These are phyloP conservation scores for Chloebia gouldiae DNA, from an alignment of 2,113 vertebrate genomes.

Conservation along the genomic window DNA sequence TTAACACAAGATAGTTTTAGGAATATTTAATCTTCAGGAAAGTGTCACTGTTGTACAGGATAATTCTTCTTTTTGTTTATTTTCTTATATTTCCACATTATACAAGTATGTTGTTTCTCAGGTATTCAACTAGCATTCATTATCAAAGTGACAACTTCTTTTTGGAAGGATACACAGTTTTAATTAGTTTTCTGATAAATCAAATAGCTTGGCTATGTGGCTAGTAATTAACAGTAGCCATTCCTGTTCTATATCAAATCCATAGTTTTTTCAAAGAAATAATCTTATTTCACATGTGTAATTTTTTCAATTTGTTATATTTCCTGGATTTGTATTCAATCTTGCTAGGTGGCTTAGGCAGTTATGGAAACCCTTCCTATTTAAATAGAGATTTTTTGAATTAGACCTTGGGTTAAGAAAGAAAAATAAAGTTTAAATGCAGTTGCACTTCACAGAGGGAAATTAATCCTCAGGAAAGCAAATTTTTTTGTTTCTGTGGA, in stretches of 20 bases:
- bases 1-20: not conserved
- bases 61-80: not conserved
- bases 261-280: not conserved
- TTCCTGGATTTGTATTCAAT: not conserved
- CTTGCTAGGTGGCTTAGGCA: not conserved
- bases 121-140: not conserved
- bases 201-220: not conserved
- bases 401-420: not conserved
- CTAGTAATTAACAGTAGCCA: not conserved
- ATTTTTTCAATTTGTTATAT: not conserved
- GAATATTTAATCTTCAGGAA: not conserved
- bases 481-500: not conserved
- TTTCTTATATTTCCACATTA: not conserved
- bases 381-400: not conserved
- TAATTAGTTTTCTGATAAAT: not conserved
- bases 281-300: not conserved
- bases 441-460: not conserved
- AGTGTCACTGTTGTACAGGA: not conserved
- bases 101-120: not conserved
- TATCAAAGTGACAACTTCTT: not conserved
- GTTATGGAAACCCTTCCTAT: not conserved
- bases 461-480: not conserved
- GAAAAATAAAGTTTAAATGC: not conserved
- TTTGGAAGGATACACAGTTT: not conserved
- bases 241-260: not conserved